Base-by-base conservation (phyloP, 2,113 vertebrate species). In the Sciurus niger region DNA sequence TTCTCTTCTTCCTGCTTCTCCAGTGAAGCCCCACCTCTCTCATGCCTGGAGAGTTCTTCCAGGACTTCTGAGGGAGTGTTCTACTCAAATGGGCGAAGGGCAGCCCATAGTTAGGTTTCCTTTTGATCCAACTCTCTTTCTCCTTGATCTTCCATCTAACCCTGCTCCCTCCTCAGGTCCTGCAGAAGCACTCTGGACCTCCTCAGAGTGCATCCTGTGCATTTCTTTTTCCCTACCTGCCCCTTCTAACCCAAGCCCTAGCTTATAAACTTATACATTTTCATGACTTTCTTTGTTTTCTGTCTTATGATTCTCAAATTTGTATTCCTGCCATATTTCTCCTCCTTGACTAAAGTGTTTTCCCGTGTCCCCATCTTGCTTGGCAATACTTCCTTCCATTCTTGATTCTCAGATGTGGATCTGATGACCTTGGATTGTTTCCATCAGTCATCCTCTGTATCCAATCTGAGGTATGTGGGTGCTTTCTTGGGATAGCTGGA, bases 41-140 rank as follows among this genome's bases (percentile, higher is more conserved):
- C 83, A 25, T 55, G 22, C 86, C 48, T 88, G 32, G 55, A 32
- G 63, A 40, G 84, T 87, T 93, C 55, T 90, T 67, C 34, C 13
- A 80, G 90, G 34, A 43, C 68, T 70, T 67, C 68, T 80, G 60
- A 93, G 73, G 28, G 11, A 73, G 80, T 85, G 84, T 84, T 32
- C 10, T 28, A 92, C 72, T 28, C 22, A 72, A 0, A 40, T 20
- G 28, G 70, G 14, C 40, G 80, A 28, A 92, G 53, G 22, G 16
- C 4, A 77, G 46, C 20, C 63, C 76, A 28, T 32, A 40, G 34
- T 74, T 74, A 46, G 48, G 8, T 58, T 84, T 94, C 43, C 34
- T 72, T 76, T 79, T 55, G 13, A 51, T 51, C 28, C 76, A 37
- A 37, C 16, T 55, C 28, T 90, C 28, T 68, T 87, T n/a, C 30